Evolutionary conservation across 2,888 invertebrate species (phyloP).

Genomic region (Electrophaes corylata): DNA sequence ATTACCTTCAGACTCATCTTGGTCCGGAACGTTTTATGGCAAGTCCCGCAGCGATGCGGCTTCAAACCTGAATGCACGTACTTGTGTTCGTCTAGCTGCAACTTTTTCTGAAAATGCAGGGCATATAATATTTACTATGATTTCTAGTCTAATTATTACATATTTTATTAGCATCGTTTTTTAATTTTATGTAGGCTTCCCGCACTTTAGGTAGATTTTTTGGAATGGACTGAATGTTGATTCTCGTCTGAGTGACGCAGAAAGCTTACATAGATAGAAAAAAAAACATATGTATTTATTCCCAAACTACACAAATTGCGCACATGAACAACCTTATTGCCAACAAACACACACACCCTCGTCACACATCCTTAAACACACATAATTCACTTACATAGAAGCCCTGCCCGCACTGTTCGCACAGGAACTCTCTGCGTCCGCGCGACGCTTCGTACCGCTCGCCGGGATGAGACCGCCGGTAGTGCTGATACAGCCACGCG

Average conservation of each 20-base stretch:
- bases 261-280: too few species aligned
- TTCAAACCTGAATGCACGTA: constrained; percentile 31
- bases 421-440: constrained; percentile 18
- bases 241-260: too few species aligned
- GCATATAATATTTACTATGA: too few species aligned
- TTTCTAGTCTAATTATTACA: too few species aligned
- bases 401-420: constrained; percentile 24
- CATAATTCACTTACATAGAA: constrained; percentile 15
- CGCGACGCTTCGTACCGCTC: constrained; percentile 30
- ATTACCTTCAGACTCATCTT: neutral
- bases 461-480: constrained; percentile 12
- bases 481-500: constrained; percentile 34
- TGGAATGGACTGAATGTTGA: too few species aligned
- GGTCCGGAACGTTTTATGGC: neutral
- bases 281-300: too few species aligned
- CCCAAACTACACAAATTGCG: too few species aligned
- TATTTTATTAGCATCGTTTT: too few species aligned
- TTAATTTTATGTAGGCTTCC: too few species aligned
- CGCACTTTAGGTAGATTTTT: too few species aligned
- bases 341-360: neutral
- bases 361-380: neutral
- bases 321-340: too few species aligned
- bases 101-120: neutral
- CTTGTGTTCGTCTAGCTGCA: constrained; percentile 26
- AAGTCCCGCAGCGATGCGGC: constrained; percentile 28